Evolutionary conservation across 2,888 invertebrate genomes (phyloP).

Genomic region (Morpho achilles): DNA sequence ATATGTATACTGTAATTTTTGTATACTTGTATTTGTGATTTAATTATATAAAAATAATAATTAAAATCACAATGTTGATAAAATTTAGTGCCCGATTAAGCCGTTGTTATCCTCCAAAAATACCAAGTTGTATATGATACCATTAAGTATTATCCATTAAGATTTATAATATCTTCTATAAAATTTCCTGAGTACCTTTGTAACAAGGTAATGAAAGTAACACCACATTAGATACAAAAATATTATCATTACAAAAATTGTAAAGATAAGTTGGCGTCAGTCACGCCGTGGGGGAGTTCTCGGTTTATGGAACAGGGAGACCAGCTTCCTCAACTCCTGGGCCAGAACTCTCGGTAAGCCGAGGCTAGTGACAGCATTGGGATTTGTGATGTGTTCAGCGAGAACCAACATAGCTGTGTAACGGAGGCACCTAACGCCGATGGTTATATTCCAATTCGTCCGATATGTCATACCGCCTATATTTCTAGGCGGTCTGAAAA

Average conservation of each 20-base stretch:
- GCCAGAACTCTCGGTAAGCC: slow-evolving; percentile 61
- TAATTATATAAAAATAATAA: too few species aligned
- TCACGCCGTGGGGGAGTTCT: slow-evolving; percentile 19
- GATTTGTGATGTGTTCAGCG: slow-evolving; percentile 48
- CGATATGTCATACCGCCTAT: slow-evolving; percentile 51
- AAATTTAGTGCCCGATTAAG: too few species aligned
- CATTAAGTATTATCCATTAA: too few species aligned
- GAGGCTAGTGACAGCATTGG: slow-evolving; percentile 49
- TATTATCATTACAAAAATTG: slow-evolving; percentile 23
- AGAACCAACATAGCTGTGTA: slow-evolving; percentile 63
- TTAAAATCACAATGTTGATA: too few species aligned
- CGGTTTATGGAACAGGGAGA: slow-evolving; percentile 27
- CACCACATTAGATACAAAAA: slow-evolving; percentile 25
- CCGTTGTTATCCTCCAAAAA: too few species aligned
- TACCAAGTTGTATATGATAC: too few species aligned
- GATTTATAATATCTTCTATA: slow-evolving; percentile 14
- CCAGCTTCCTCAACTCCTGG: slow-evolving; percentile 48
- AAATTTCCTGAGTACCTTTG: slow-evolving; percentile 23
- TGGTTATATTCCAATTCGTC: slow-evolving; percentile 72
- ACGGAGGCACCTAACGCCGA: slow-evolving; percentile 71
- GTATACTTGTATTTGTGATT: too few species aligned
- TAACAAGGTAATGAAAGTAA: slow-evolving; percentile 26
- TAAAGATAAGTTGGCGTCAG: slow-evolving; percentile 28
- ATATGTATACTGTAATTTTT: too few species aligned
- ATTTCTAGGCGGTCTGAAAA: slow-evolving; percentile 64